Conservation (phyloP, 1,140 invertebrate species). For the Coenobita brevimanus region DNA sequence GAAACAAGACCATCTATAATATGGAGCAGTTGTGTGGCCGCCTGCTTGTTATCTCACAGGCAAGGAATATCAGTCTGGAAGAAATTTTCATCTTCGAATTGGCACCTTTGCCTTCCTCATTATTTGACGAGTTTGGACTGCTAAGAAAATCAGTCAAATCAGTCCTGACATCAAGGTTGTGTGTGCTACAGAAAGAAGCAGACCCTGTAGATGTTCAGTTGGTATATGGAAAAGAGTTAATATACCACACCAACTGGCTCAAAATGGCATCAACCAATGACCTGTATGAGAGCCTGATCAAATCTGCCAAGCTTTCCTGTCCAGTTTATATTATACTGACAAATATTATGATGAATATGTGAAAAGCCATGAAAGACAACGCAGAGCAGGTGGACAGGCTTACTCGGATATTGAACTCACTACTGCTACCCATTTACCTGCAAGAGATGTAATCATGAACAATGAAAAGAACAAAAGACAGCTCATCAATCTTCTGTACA, state of each 20-base stretch:
- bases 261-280: neutral
- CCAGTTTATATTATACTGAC: neutral
- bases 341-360: neutral
- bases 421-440: neutral
- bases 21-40: neutral
- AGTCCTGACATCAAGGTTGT: neutral
- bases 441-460: neutral
- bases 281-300: too few relatives aligned
- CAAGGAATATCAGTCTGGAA: neutral
- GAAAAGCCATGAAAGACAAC: neutral
- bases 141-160: neutral
- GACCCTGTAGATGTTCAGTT: neutral
- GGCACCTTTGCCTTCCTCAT: neutral
- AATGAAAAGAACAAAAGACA: constrained; percentile 1
- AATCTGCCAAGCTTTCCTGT: too few relatives aligned
- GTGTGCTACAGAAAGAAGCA: neutral
- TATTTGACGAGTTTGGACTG: neutral
- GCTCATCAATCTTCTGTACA: neutral
- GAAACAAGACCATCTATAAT: neutral
- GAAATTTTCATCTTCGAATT: neutral
- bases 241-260: neutral
- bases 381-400: neutral
- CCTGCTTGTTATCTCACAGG: neutral
- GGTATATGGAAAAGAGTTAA: neutral
- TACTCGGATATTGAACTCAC: neutral